A percentile compares a stretch with the other conserved stretches of the same genome.
These are phyloP conservation scores for Dilophus febrilis DNA, from an alignment of 2,888 invertebrate genomes.

Conservation along the genomic window DNA sequence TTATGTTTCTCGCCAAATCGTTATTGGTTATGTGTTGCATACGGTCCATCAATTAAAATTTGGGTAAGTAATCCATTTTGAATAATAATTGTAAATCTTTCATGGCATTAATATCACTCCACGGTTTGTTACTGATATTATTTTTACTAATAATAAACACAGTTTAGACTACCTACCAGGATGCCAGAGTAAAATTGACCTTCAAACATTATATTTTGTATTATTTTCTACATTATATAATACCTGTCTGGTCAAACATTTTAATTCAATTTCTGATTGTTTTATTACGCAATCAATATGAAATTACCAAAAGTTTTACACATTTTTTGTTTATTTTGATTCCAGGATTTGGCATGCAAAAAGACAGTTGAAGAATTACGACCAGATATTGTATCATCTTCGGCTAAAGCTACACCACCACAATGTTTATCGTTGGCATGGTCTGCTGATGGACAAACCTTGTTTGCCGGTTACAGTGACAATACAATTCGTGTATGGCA, in stretches of 20 bases:
- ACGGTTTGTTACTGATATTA: conserved; percentile 1
- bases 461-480: conserved; percentile 98
- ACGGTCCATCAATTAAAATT: conserved; percentile 94
- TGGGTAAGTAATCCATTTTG: conserved; percentile 47
- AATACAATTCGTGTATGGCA: conserved; percentile 98
- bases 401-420: conserved; percentile 76
- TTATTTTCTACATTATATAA: not conserved
- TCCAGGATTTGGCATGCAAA: conserved; percentile 92
- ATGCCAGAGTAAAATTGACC: conserved; percentile 4
- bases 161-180: conserved; percentile 2
- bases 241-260: conserved; percentile 5
- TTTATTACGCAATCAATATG: not conserved
- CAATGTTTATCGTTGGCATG: conserved; percentile 95
- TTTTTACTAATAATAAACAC: too few species aligned
- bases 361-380: conserved; percentile 96
- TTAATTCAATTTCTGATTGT: not conserved
- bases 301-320: not conserved
- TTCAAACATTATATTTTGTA: conserved; percentile 5
- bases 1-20: conserved; percentile 98
- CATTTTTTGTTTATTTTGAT: conserved; percentile 7
- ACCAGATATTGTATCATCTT: conserved; percentile 78
- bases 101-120: conserved; percentile 5
- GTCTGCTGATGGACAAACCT: conserved; percentile 97
- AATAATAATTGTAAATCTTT: not conserved
- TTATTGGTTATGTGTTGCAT: conserved; percentile 99